Evolutionary conservation across 2,113 vertebrate genomes (phyloP), one percentile per base, ranked within the genome.

Genomic region (Gobius niger): DNA sequence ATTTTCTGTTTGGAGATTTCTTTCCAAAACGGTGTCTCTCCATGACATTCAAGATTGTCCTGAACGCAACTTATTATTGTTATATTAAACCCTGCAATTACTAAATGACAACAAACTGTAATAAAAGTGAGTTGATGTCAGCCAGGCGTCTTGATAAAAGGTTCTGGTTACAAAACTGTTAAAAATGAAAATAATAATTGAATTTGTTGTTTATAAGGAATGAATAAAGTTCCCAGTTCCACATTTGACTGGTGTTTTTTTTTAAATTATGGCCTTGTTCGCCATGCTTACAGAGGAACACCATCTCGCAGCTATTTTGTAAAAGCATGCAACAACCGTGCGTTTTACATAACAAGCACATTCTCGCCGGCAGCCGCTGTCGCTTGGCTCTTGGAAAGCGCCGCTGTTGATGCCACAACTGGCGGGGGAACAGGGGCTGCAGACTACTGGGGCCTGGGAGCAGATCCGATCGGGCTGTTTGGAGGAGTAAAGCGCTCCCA

Each of bases 381-480:
- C 68, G 76, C 70, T 84, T 80, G 79, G 84, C 84, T 87, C 84
- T 87, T 85, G 82, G 85, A 90, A 87, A 87, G 85, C 70, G 16
- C 65, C 44, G 76, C 77, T 5, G 24, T 69, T 46, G 51, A 75
- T 73, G 77, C 15, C 9, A 84, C 77, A 80, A 83, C 59, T 53
- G 63, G 76, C 72, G 65, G 73, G 81, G 83, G 84, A 82, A 82
- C 76, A 19, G 75, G 24, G 79, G 82, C 73, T 85, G 77, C 68
- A 86, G 84, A 82, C 75, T 59, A 63, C 77, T 40, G 81, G 73
- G 82, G 80, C 82, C 85, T 82, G 82, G 67, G 81, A 90, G 88
- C 83, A 82, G 78, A 85, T 88, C 80, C 18, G 82, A 85, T 84
- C 77, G 77, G 86, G 82, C 82, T 88, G 87, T 87, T 90, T 86